phyloP scores from a whole-genome alignment of 2,797 vertebrate genomes.

The Meda fulgida region DNA sequence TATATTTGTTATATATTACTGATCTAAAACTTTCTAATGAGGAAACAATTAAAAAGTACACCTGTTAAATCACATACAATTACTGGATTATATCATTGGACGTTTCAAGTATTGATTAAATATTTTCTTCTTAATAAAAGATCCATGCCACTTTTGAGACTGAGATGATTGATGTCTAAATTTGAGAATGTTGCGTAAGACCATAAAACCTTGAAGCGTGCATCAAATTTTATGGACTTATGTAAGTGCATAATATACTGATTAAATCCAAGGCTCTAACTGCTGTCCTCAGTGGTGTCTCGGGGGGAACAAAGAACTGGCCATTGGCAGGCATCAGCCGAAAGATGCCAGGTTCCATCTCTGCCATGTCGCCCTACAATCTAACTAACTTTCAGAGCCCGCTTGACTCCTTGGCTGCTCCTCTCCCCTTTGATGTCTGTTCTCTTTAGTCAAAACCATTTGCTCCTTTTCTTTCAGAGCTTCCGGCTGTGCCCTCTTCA shows the following conservation, averaged over 20 bases:
- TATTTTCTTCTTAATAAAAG: constrained; percentile 36
- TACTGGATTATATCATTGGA: neutral
- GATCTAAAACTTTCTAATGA: neutral
- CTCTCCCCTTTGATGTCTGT: constrained; percentile 59
- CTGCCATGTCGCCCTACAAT: constrained; percentile 68
- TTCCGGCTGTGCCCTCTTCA: constrained; percentile 42
- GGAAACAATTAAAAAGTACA: neutral
- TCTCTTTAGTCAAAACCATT: constrained; percentile 62
- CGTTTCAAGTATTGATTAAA: neutral
- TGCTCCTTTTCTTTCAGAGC: constrained; percentile 51
- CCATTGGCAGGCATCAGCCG: constrained; percentile 65
- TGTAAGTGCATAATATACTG: constrained; percentile 66
- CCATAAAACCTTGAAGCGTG: constrained; percentile 53
- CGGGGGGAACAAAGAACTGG: constrained; percentile 56
- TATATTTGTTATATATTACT: neutral
- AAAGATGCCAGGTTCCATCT: constrained; percentile 68
- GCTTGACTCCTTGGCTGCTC: constrained; percentile 57
- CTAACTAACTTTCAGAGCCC: constrained; percentile 66
- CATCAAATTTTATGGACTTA: constrained; percentile 68
- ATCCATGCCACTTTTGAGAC: constrained; percentile 26
- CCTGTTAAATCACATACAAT: neutral
- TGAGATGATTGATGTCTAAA: constrained; percentile 53
- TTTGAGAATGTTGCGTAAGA: constrained; percentile 46
- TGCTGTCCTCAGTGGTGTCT: constrained; percentile 60
- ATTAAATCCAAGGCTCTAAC: constrained; percentile 68